Evolutionary conservation across 2,113 vertebrate species (phyloP).

Genomic region (Narcine bancroftii): DNA sequence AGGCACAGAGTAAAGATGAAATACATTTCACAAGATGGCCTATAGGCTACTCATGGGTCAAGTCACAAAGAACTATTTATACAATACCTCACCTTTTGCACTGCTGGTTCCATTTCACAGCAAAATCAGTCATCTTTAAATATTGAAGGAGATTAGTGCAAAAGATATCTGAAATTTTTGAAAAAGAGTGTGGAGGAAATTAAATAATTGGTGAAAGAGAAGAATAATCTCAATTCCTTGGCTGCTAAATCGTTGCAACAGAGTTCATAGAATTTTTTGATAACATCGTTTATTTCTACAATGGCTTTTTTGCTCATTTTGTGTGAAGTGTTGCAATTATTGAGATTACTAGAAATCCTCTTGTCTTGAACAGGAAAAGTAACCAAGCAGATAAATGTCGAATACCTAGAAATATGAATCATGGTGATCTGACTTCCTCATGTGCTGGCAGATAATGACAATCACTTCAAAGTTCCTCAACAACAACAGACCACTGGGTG

Average conservation of each 20-base stretch:
- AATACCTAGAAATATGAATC: conserved; percentile 30
- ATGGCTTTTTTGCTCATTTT: conserved; percentile 1
- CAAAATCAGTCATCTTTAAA: background rate
- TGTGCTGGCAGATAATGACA: conserved; percentile 12
- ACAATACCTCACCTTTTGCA: background rate
- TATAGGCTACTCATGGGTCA: background rate
- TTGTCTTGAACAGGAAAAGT: background rate
- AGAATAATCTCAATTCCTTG: background rate
- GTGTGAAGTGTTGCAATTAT: background rate
- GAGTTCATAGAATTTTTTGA: background rate
- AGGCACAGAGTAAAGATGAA: background rate
- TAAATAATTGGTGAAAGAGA: background rate
- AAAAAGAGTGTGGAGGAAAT: background rate
- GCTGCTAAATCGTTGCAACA: background rate
- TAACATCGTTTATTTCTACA: background rate
- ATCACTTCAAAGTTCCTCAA: conserved; percentile 9
- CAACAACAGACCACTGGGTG: background rate
- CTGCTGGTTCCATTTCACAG: background rate
- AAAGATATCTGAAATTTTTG: background rate
- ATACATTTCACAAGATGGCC: background rate
- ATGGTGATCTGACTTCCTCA: background rate
- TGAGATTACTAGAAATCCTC: background rate
- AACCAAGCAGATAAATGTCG: background rate
- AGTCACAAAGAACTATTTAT: background rate
- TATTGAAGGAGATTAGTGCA: background rate